Percentiles rank a stretch among this genome's conserved stretches.
These are phyloP conservation scores for Tridacna gigas DNA, from an alignment of 2,888 invertebrate species.

Conservation along the genomic window DNA sequence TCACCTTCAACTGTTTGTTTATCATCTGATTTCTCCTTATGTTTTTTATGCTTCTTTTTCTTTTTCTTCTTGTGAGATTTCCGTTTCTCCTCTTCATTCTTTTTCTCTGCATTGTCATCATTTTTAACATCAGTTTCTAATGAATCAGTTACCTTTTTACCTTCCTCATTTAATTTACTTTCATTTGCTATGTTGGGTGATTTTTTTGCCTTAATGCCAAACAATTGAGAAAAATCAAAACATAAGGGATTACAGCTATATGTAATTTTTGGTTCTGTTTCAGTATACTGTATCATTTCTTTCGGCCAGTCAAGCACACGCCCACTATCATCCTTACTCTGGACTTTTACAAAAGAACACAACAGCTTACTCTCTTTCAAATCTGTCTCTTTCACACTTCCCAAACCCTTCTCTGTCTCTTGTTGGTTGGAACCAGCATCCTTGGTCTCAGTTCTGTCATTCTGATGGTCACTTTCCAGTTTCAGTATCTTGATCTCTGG, in stretches of 20 bases:
- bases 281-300: constrained; percentile 82
- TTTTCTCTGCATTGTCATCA: constrained; percentile 39
- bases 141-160: background rate
- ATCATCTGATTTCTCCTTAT: constrained; percentile 59
- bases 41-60: constrained; percentile 59
- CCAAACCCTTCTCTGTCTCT: constrained; percentile 24
- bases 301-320: constrained; percentile 80
- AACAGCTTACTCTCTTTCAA: constrained; percentile 44
- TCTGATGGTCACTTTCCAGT: constrained; percentile 22
- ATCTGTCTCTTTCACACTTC: constrained; percentile 6
- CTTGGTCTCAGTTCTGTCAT: constrained; percentile 5
- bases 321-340: constrained; percentile 76
- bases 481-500: constrained; percentile 51
- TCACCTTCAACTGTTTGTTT: constrained; percentile 68
- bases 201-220: constrained; percentile 60
- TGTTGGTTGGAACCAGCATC: background rate
- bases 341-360: constrained; percentile 74
- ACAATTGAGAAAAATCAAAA: constrained; percentile 80
- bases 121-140: constrained; percentile 39
- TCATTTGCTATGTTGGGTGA: constrained; percentile 32
- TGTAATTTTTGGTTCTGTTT: constrained; percentile 73
- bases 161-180: constrained; percentile 26
- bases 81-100: constrained; percentile 48
- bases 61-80: constrained; percentile 60
- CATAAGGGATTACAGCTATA: constrained; percentile 83